These are phyloP conservation scores for Platygyra sinensis DNA, from an alignment of 64 coral and sea anemone species.

Conservation along the genomic window DNA sequence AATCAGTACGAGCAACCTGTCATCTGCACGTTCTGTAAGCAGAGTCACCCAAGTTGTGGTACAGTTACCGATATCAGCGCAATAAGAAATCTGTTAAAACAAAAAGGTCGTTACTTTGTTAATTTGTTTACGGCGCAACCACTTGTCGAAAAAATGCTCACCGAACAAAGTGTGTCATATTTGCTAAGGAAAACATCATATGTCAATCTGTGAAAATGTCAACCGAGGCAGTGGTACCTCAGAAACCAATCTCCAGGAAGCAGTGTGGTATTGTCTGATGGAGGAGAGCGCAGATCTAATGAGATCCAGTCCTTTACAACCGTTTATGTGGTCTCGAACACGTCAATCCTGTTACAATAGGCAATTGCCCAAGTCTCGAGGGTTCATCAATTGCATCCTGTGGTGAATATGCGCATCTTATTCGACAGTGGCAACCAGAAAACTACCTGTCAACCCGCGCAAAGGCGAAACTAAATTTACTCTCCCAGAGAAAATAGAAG, in stretches of 20 bases:
- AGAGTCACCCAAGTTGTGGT: background rate
- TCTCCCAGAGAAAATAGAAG: background rate
- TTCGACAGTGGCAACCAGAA: too few relatives aligned
- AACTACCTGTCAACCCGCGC: background rate
- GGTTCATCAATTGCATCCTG: background rate
- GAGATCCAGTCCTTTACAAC: too few relatives aligned
- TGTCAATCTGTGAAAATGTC: constrained; percentile 1
- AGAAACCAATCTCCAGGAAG: background rate
- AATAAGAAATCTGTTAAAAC: background rate
- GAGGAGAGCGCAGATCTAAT: too few relatives aligned
- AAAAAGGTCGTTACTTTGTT: background rate
- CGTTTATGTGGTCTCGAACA: background rate
- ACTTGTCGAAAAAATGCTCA: background rate
- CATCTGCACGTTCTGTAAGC: background rate
- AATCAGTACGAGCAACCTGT: too few relatives aligned
- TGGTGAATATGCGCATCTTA: too few relatives aligned
- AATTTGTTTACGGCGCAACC: background rate
- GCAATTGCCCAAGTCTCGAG: background rate
- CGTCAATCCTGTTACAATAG: background rate
- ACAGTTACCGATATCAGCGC: background rate
- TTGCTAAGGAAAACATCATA: background rate
- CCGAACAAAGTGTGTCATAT: background rate
- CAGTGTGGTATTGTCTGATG: too few relatives aligned
- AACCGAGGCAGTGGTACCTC: background rate
- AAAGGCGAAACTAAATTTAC: background rate